phyloP scores from a whole-genome alignment of 37 sponge, comb jelly and placozoan species.

The Amphimedon queenslandica region DNA sequence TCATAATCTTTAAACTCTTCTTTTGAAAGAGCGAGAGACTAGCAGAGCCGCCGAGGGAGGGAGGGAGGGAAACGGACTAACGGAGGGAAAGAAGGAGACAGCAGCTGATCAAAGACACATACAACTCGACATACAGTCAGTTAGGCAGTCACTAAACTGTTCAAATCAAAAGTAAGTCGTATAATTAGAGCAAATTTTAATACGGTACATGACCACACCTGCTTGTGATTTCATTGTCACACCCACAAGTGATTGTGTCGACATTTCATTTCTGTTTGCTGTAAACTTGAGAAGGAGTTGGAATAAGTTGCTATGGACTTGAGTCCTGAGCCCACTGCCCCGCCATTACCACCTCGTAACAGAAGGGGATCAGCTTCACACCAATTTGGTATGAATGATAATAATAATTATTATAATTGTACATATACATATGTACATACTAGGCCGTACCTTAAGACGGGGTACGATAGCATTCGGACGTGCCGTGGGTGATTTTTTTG shows the following conservation, averaged over 20 bases:
- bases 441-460: slow-evolving; percentile 26
- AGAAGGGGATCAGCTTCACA: not conserved
- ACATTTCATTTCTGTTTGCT: too few relatives aligned
- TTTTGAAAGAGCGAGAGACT: too few relatives aligned
- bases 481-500: slow-evolving; percentile 82
- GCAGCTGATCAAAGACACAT: not conserved
- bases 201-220: too few relatives aligned
- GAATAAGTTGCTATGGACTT: not conserved
- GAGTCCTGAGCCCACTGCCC: not conserved
- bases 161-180: not conserved
- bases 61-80: too few relatives aligned
- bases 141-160: not conserved
- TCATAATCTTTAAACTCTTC: too few relatives aligned
- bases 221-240: too few relatives aligned
- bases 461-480: slow-evolving; percentile 21
- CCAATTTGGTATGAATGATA: not conserved
- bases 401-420: not conserved
- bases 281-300: not conserved
- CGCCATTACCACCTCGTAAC: slow-evolving; percentile 2
- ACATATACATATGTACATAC: not conserved
- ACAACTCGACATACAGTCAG: not conserved
- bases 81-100: too few relatives aligned
- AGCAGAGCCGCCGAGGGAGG: too few relatives aligned
- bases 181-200: too few relatives aligned
- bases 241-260: too few relatives aligned